Conservation (phyloP, 2,113 vertebrate species). For the Hippocampus mohnikei region DNA sequence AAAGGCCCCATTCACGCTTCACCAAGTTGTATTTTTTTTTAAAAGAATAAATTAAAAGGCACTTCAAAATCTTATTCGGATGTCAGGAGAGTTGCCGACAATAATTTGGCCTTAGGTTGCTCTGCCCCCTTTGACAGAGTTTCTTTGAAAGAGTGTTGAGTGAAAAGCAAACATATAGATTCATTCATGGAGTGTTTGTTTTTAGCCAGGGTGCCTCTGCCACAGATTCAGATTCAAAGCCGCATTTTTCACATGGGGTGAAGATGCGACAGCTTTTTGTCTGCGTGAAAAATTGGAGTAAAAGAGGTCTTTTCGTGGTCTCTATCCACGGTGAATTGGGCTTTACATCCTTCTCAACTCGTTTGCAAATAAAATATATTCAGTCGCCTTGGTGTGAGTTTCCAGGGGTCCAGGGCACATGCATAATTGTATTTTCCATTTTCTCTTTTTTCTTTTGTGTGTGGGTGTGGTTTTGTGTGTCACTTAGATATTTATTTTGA, state of each 20-base stretch:
- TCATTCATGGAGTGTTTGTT: constrained; percentile 63
- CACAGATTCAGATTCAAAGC: constrained; percentile 52
- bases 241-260: constrained; percentile 37
- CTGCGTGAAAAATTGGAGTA: constrained; percentile 47
- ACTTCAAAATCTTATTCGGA: constrained; percentile 45
- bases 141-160: constrained; percentile 30
- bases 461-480: constrained; percentile 1
- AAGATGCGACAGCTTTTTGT: constrained; percentile 60
- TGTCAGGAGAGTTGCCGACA: constrained; percentile 36
- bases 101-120: constrained; percentile 31
- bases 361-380: constrained; percentile 62
- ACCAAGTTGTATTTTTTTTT: constrained; percentile 49
- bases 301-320: constrained; percentile 64
- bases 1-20: constrained; percentile 63
- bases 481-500: constrained; percentile 18
- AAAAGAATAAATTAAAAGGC: constrained; percentile 71
- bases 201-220: constrained; percentile 41
- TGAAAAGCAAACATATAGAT: constrained; percentile 49
- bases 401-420: constrained; percentile 39
- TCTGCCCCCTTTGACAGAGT: constrained; percentile 30
- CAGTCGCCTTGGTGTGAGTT: constrained; percentile 39
- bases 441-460: constrained; percentile 12
- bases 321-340: constrained; percentile 49
- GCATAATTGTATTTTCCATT: constrained; percentile 45
- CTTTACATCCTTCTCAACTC: constrained; percentile 55